Base-by-base conservation (phyloP, 2,113 vertebrate genomes). In the Ammodytes marinus region DNA sequence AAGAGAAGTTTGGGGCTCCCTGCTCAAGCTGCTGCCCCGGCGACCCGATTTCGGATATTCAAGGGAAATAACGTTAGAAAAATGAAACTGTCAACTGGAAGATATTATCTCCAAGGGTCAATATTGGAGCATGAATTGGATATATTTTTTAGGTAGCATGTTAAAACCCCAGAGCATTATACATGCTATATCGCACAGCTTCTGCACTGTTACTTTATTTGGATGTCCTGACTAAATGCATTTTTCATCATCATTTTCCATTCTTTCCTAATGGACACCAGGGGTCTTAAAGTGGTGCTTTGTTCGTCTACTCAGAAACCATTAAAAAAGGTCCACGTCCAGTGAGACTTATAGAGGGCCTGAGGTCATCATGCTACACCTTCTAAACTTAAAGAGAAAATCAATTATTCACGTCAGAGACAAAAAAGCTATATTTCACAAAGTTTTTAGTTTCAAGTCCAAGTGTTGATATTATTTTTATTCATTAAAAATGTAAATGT, bases 351-450 rank as follows among this genome's bases (percentile, higher is more conserved):
- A 5, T 37, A 66, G 70, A 67, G 42, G 45, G 67, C 15, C 27
- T 45, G 67, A 67, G 27, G 66, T 42, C 85, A 73, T 80, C 80
- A 46, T 13, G 55, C 71, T 87, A 52, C 80, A 88, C 82, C 77
- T 84, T 84, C 79, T 73, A 77, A 81, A 88, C 74, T 37, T 63
- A 69, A 91, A 70, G 74, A 53, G 54, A 12, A 0, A 4, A 50
- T 93, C 67, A 91, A 92, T 93, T 88, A 93, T 93, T 93, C 55
- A 93, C 88, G 60, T 3, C 5, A 2, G 42, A 67, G 52, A 87
- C 66, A 87, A 68, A 88, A 88, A 84, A 80, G 71, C 76, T 83
- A 46, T 12, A 80, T 86, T 88, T 86, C 53, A 72, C 71, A 63
- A 79, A 63, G 61, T 79, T 88, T 84, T 83, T 82, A 79, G 61